Conservation (phyloP, 2,797 vertebrate genomes). For the Thalassophryne amazonica region DNA sequence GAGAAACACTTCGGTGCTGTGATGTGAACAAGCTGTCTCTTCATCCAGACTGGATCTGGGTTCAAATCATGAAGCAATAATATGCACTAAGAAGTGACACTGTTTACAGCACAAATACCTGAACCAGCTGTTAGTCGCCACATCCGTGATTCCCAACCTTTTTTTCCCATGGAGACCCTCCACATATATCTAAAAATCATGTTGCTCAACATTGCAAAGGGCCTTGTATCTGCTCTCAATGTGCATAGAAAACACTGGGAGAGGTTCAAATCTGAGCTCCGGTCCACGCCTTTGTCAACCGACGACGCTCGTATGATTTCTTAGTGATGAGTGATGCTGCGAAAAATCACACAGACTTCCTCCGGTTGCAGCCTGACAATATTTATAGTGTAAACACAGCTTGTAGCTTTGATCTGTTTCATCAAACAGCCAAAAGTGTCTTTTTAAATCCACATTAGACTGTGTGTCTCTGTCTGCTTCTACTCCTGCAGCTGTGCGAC, state of each 20-base stretch:
- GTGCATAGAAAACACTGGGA: too few relatives aligned
- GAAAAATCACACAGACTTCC: slow-evolving; percentile 9
- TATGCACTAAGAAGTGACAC: neutral
- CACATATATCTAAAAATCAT: too few relatives aligned
- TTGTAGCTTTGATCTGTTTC: slow-evolving; percentile 12
- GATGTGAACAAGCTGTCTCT: slow-evolving; percentile 12
- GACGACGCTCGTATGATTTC: too few relatives aligned
- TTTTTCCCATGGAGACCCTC: too few relatives aligned
- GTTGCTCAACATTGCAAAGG: too few relatives aligned
- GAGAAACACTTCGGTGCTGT: slow-evolving; percentile 11
- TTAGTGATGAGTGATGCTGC: slow-evolving; percentile 6
- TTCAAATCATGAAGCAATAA: neutral
- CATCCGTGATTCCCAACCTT: too few relatives aligned
- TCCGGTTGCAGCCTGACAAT: slow-evolving; percentile 17
- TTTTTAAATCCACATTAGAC: slow-evolving; percentile 11
- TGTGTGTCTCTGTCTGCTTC: slow-evolving; percentile 38
- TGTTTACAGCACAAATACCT: neutral
- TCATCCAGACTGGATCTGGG: neutral
- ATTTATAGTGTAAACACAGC: slow-evolving; percentile 25
- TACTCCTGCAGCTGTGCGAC: slow-evolving; percentile 34
- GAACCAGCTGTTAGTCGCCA: slow-evolving; percentile 1
- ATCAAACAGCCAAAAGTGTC: slow-evolving; percentile 23
- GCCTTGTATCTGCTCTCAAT: too few relatives aligned
- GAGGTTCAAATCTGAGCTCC: too few relatives aligned
- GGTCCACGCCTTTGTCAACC: too few relatives aligned